A percentile compares a stretch with the other conserved stretches of the same genome.
phyloP scores from a whole-genome alignment of 2,888 invertebrate genomes.

The Hemistola chrysoprasaria region DNA sequence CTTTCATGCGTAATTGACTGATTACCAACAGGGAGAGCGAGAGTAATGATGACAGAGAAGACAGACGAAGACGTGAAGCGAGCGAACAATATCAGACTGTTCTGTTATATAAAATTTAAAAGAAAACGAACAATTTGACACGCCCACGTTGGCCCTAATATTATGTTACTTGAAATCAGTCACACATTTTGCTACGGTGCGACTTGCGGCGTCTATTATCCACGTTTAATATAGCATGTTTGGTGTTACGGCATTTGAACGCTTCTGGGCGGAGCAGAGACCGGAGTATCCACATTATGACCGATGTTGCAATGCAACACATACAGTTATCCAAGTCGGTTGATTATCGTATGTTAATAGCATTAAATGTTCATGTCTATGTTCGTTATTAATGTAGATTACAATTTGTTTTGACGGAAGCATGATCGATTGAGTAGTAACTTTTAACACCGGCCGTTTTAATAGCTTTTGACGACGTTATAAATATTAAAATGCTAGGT shows the following conservation, averaged over 20 bases:
- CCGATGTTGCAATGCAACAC: conserved; percentile 70
- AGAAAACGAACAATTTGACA: no score
- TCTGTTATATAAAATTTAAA: no score
- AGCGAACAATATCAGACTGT: no score
- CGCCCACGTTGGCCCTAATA: no score
- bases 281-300: conserved; percentile 18
- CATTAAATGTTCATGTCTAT: conserved; percentile 49
- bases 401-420: conserved; percentile 23
- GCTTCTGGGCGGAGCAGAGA: conserved; percentile 45
- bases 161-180: no score
- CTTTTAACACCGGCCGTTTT: conserved; percentile 3
- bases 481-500: no score
- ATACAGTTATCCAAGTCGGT: conserved; percentile 64
- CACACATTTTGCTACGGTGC: no score
- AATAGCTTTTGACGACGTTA: background rate
- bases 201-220: no score
- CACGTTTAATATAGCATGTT: conserved; percentile 45
- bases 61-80: no score
- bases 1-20: no score
- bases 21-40: no score
- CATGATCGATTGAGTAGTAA: conserved; percentile 20
- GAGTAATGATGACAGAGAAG: no score
- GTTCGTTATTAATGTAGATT: conserved; percentile 34
- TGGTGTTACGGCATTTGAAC: conserved; percentile 45
- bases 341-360: conserved; percentile 61